Conservation (phyloP, 30 jellyfish, hydroid and myxozoan species). For the Aurelia aurita complex sp. Pacific region DNA sequence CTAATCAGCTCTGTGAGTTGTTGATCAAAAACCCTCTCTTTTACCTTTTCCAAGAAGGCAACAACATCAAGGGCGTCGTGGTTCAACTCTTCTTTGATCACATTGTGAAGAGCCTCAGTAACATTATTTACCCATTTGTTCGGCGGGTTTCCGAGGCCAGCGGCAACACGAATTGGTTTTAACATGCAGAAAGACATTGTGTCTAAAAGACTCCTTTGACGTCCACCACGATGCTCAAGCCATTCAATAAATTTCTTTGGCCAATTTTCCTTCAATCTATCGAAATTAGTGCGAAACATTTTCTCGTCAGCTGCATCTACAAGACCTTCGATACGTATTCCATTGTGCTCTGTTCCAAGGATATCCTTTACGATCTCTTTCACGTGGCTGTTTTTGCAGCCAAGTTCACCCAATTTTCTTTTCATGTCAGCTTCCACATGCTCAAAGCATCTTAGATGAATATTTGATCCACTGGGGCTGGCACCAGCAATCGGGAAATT, state of each 20-base stretch:
- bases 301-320: conserved; percentile 11
- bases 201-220: conserved; percentile 3
- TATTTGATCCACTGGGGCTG: conserved; percentile 7
- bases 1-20: conserved; percentile 13
- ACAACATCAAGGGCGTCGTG: conserved; percentile 10
- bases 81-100: conserved; percentile 18
- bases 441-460: conserved; percentile 31
- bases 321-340: conserved; percentile 11
- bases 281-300: not conserved
- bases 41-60: not conserved
- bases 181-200: conserved; percentile 18
- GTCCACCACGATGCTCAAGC: conserved; percentile 15
- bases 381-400: not conserved
- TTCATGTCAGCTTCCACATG: conserved; percentile 15
- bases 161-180: conserved; percentile 33
- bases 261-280: not conserved
- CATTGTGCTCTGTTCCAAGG: conserved; percentile 14
- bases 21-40: conserved; percentile 6
- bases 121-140: conserved; percentile 38
- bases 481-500: conserved; percentile 10
- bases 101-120: conserved; percentile 21
- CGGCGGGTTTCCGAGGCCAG: conserved; percentile 50
- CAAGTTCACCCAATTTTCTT: not conserved
- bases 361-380: not conserved
- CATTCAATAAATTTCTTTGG: conserved; percentile 9